Base-by-base conservation (phyloP, 2,888 invertebrate genomes). In the Neoaliturus tenellus region DNA sequence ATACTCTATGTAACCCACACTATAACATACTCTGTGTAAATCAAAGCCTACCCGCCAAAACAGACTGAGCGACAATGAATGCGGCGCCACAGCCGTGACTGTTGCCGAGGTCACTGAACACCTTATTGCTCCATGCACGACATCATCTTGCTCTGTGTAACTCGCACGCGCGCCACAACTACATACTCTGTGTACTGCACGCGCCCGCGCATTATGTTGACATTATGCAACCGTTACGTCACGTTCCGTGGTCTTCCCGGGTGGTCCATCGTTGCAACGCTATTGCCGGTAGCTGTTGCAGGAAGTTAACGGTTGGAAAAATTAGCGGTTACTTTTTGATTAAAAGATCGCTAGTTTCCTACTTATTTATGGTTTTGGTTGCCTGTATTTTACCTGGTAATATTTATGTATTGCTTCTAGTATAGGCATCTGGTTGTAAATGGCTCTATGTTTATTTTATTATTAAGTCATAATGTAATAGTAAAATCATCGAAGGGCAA, bases 191-290 rank as follows among this genome's bases (percentile, higher is more conserved):
- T 62, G 62, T 23, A 51, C 51, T 51, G 51, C 51, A 51, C 20
- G 51, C 62, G 62, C 62, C 25, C 28, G 28, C 25, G 62, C 25
- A 62, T 62, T 62, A 62, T 62, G 28, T 31, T 62, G 62, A 62
- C 62, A 62, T 62, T 62, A 31, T 62, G 62, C 62, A 62, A 62
- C 31, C 31, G 62, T 62, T 62, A 62, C 62, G 62, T 62, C 62
- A 62, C 62, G 62, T 28, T 62, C 62, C 6, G 5, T 3, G 51
- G 20, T 51, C 62, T 62, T 28, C 62, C 28, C 31, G 14, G 62
- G 62, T 62, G 62, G 62, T 62, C 62, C n/a, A n/a, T 14, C n/a
- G n/a, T n/a, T 44, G 44, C 44, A 17, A 14, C 17, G 44, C 14
- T 44, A 12, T n/a, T n/a, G 17, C 44, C 44, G 44, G 44, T 44